Evolutionary conservation across 2,113 vertebrate species (phyloP), one percentile per base, ranked within the genome.

Genomic region (Danionella cerebrum): DNA sequence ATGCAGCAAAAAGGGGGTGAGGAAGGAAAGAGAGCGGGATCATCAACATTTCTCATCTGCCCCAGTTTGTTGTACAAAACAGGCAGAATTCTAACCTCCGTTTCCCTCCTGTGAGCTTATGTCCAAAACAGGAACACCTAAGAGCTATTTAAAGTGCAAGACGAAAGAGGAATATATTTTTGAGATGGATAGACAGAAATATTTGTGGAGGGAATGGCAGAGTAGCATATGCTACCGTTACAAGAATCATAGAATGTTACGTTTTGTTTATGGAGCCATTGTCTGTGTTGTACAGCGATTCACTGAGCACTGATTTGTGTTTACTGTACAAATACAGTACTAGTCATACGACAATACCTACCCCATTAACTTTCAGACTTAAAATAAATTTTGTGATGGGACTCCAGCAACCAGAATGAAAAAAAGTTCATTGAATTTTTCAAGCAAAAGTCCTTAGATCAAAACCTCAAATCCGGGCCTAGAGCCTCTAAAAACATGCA

Each of bases 111-210:
- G 59, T 48, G 59, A 51, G 41, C 44, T 22, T 47, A 62, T 57
- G 51, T 69, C 65, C 71, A 33, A 73, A 64, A 69, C 66, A 65
- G 71, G 53, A 73, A 64, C 71, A 69, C 71, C 71, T 69, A 58
- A 69, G 65, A 64, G 58, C 71, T 73, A 73, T 69, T 69, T 73
- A 69, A 69, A 64, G 71, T 57, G 48, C 27, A 47, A 41, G 42
- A 31, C 29, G 35, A 53, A 51, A 52, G 67, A 29, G 55, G 35
- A 21, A 50, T 11, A 12, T 11, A 18, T 19, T 8, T 27, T 52
- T 44, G 41, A 45, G 58, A 33, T 33, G 63, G 47, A 25, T 21
- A 14, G 48, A 36, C 55, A 44, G 18, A 38, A 44, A 29, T 9
- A 59, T 65, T n/a, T 59, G 38, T 35, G n/a, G 39, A 39, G 35